Conservation (phyloP, 2,888 invertebrate genomes). For the Phyllotreta cruciferae region DNA sequence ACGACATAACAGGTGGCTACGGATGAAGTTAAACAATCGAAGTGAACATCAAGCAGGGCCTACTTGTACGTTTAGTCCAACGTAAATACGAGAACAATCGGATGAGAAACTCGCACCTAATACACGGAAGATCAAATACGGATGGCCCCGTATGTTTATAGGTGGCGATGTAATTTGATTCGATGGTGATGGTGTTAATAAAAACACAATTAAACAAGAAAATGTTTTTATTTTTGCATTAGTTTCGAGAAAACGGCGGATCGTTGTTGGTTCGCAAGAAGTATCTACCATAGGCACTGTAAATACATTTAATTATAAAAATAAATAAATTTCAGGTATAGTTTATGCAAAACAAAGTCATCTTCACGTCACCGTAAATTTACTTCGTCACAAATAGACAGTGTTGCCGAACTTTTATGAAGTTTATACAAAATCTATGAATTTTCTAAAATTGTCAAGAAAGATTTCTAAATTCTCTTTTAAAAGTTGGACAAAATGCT, state of each 20-base stretch:
- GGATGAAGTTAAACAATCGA: slow-evolving; percentile 55
- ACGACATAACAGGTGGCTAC: slow-evolving; percentile 48
- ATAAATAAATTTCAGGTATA: too few relatives aligned
- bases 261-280: slow-evolving; percentile 68
- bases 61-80: slow-evolving; percentile 50
- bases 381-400: too few relatives aligned
- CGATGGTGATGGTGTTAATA: neutral
- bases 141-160: slow-evolving; percentile 37
- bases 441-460: too few relatives aligned
- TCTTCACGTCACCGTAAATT: too few relatives aligned
- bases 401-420: too few relatives aligned
- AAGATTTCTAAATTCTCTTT: too few relatives aligned
- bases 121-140: slow-evolving; percentile 39
- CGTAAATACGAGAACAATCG: slow-evolving; percentile 55
- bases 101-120: slow-evolving; percentile 41
- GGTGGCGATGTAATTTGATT: neutral
- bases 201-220: neutral
- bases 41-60: slow-evolving; percentile 54
- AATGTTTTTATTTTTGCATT: slow-evolving; percentile 2
- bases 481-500: too few relatives aligned
- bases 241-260: slow-evolving; percentile 58
- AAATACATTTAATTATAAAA: neutral
- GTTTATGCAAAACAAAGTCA: too few relatives aligned
- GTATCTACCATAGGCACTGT: slow-evolving; percentile 64
- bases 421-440: too few relatives aligned